phyloP scores from a whole-genome alignment of 2,888 invertebrate genomes.

The Octonoba sinensis region DNA sequence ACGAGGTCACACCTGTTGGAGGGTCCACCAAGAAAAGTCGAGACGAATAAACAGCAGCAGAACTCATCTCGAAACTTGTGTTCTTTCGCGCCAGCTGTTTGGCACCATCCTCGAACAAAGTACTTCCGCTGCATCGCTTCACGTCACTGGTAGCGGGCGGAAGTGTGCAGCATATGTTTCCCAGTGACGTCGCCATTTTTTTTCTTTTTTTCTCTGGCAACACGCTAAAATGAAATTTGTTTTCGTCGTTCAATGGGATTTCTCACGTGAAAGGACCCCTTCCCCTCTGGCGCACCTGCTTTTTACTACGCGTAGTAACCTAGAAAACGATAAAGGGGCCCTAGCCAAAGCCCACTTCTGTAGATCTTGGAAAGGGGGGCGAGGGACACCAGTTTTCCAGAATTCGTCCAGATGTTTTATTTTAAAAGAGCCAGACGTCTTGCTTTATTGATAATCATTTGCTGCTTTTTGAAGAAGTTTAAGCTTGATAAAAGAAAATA shows the following conservation, averaged over 20 bases:
- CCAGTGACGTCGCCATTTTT: conserved; percentile 21
- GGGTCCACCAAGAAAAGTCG: no score
- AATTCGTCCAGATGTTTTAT: no score
- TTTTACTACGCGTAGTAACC: background rate
- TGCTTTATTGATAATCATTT: no score
- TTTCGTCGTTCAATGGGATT: conserved; percentile 26
- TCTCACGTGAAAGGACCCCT: conserved; percentile 37
- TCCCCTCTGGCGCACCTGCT: conserved; percentile 23
- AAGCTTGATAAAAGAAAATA: no score
- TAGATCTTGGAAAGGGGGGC: no score
- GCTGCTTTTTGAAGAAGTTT: no score
- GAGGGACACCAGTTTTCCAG: no score
- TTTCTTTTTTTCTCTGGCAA: background rate
- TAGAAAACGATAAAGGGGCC: no score
- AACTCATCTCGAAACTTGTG: background rate
- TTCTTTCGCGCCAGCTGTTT: conserved; percentile 34
- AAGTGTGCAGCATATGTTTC: conserved; percentile 41
- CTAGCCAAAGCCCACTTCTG: no score
- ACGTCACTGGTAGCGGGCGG: conserved; percentile 15
- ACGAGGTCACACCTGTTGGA: conserved; percentile 45
- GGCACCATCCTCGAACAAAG: conserved; percentile 14
- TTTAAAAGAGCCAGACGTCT: no score
- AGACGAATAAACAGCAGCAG: no score
- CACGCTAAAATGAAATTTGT: background rate
- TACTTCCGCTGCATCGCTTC: conserved; percentile 19